These are phyloP conservation scores for Stegodyphus mimosarum DNA, from an alignment of 1,140 invertebrate genomes.

Conservation along the genomic window DNA sequence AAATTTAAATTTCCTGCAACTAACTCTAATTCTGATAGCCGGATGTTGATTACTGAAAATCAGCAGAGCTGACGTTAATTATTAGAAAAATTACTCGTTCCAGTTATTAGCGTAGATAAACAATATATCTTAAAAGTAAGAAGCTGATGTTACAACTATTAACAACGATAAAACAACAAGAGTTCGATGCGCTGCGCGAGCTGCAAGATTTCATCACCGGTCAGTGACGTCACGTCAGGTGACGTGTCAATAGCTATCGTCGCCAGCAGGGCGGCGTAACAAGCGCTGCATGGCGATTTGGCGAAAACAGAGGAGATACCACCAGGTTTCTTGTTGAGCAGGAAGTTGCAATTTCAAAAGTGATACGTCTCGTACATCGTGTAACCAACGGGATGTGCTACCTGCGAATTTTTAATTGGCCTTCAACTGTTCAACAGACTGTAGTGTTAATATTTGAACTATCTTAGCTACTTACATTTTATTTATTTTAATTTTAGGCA, in stretches of 20 bases:
- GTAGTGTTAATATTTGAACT: neutral
- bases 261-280: constrained; percentile 56
- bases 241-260: constrained; percentile 49
- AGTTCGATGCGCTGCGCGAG: too few species aligned
- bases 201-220: neutral
- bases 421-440: neutral
- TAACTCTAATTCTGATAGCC: too few species aligned
- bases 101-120: too few species aligned
- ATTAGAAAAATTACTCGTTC: too few species aligned
- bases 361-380: neutral
- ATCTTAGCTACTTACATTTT: neutral
- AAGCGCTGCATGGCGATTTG: constrained; percentile 41
- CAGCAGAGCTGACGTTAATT: too few species aligned
- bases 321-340: neutral
- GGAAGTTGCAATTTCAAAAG: neutral
- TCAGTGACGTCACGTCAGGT: constrained; percentile 52
- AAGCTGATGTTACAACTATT: too few species aligned
- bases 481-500: neutral
- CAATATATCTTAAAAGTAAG: too few species aligned
- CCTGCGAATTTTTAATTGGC: neutral
- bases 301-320: constrained; percentile 1
- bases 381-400: neutral
- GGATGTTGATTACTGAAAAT: too few species aligned
- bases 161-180: too few species aligned
- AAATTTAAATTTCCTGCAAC: too few species aligned